Conservation (phyloP, 53 echinoderm and acorn worm species). For the Actinopyga echinites region DNA sequence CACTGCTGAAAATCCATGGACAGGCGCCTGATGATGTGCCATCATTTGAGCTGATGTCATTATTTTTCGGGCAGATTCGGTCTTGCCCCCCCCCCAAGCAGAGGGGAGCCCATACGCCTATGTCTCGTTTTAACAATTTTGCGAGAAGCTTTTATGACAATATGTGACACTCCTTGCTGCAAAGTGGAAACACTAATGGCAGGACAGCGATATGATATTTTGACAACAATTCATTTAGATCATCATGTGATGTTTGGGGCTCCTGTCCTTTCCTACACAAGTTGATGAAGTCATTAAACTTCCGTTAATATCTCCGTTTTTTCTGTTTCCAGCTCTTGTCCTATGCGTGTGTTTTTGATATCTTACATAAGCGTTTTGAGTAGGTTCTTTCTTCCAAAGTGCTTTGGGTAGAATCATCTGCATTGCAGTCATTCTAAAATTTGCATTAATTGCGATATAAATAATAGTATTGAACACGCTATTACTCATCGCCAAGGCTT, state of each 20-base stretch:
- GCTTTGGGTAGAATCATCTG: slow-evolving; percentile 68
- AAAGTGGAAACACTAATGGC: no score
- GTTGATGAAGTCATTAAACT: slow-evolving; percentile 40
- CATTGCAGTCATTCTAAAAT: slow-evolving; percentile 85
- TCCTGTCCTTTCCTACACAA: slow-evolving; percentile 29
- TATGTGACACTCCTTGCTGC: no score
- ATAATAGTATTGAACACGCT: slow-evolving; percentile 90
- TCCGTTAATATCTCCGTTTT: slow-evolving; percentile 16
- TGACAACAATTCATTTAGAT: no score
- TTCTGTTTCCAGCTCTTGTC: slow-evolving; percentile 2
- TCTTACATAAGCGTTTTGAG: slow-evolving; percentile 16
- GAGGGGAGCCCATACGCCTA: no score
- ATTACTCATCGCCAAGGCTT: slow-evolving; percentile 93
- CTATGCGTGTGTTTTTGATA: slow-evolving; percentile 14
- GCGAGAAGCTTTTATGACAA: no score
- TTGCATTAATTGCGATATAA: slow-evolving; percentile 90
- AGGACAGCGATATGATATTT: no score
- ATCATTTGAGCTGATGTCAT: no score
- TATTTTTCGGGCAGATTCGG: no score
- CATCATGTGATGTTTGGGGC: slow-evolving; percentile 18
- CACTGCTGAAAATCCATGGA: no score
- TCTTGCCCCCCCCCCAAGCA: no score
- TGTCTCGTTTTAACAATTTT: no score
- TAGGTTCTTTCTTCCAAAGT: slow-evolving; percentile 39
- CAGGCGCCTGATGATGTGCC: no score